Base-by-base conservation (phyloP, 2,888 invertebrate species). In the Tethea ocularis region DNA sequence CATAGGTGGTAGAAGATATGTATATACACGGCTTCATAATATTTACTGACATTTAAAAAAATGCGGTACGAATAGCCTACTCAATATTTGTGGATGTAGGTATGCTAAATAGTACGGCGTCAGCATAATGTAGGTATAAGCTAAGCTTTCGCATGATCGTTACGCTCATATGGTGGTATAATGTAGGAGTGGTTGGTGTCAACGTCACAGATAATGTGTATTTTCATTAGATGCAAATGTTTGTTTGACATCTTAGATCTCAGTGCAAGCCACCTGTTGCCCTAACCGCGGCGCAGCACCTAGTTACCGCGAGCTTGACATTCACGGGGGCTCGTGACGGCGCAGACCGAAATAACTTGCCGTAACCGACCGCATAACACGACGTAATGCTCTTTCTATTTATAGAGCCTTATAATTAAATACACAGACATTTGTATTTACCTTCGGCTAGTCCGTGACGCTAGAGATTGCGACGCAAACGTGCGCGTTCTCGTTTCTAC, bases 281-380 rank as follows among this genome's bases (percentile, higher is more conserved):
- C 81, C 69, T 82, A 84, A 83, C 75, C 75, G 75, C 82, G 77
- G 78, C 82, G 81, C 81, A 69, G 71, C 72, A 74, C 76, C 76
- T 73, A 77, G 80, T 84, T 78, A 82, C 84, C 84, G 85, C 89
- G 89, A 87, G 91, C 90, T 91, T 91, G 92, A 92, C 92, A 91
- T 92, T 92, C 87, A 83, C 84, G 80, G 83, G 75, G 82, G 78
- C 86, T 87, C 85, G 89, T 88, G 89, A 89, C 89, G 84, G 75
- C 75, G 79, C 75, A 74, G 81, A 91, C 90, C 87, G 82, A 92
- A 92, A 91, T 93, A 91, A 86, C 87, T 82, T 83, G 82, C 85
- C 82, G 89, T 88, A 87, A 87, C 87, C 88, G 81, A 90, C 87
- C 88, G 89, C 91, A 88, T 87, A 87, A 87, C 86, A 83, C 87